Base-by-base conservation (phyloP, 30 jellyfish, hydroid and myxozoan genomes). In the Mastigias papua region DNA sequence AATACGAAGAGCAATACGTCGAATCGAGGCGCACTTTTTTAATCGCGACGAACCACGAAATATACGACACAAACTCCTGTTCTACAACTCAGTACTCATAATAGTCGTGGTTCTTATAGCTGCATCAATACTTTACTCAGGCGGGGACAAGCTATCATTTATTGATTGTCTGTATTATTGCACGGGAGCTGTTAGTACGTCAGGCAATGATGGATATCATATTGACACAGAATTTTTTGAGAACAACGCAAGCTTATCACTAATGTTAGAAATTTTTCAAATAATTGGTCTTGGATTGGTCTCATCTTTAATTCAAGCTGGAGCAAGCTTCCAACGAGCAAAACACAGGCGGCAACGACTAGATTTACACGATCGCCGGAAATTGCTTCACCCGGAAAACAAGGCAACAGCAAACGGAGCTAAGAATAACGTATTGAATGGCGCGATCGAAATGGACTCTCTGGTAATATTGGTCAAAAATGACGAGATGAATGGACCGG, bases 361-460 rank as follows among this genome's bases (percentile, higher is more conserved):
- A 8, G 88, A 85, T 46, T 51, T 85, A 34, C 82, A 34, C 1
- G 82, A 62, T n/a, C 48, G 16, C 15, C 26, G 25, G 27, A 73
- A 46, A 25, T 26, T 31, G 6, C 42, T 19, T 8, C 50, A 32
- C 54, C 7, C 48, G 6, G 42, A 21, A 27, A 15, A 69, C 22
- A 27, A 28, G 33, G 63, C 28, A 31, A 20, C 88, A 9, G 88
- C 72, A 20, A 85, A 85, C 48, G 94, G 90, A 31, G 34, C 90
- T n/a, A 62, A 42, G 6, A 60, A 64, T 27, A 73, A 26, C 30
- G 80, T 84, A 28, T 22, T 70, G 1, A 73, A 60, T 42, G 94
- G 94, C 0, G 67, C 94, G 9, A 78, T 85, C 8, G 88, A 86
- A 9, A 85, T 85, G 94, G 94, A 85, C 29, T 85, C 94, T 10